Base-by-base conservation (phyloP, 2,797 vertebrate genomes). In the Poecilia wingei region DNA sequence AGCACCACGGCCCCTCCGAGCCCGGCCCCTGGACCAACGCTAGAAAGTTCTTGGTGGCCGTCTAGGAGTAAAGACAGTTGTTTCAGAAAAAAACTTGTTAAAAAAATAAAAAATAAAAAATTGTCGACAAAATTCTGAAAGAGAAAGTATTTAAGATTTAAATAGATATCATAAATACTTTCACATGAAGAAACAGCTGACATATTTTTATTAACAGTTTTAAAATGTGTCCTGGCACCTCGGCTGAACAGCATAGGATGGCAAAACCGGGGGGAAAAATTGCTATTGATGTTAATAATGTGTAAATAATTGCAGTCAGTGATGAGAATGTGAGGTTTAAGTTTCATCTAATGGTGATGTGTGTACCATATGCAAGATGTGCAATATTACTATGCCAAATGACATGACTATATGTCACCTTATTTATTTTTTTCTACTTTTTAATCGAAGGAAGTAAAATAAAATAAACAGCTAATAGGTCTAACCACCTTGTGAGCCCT, bases 41-140 rank as follows among this genome's bases (percentile, higher is more conserved):
- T 95, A 0, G 88, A 81, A 9, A 96, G 94, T 14, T 98, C 96
- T 33, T 97, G 97, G 75, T 85, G 84, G 45, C 74, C 79, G 73
- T 95, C 93, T 94, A n/a, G 10, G 28, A 16, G 5, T 33, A 31
- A 68, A 64, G 0, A 77, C 6, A 59, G 64, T 13, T 25, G 14
- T 14, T 25, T 69, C 18, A 12, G 18, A 51, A 49, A 66, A 78
- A 7, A 75, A 25, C 14, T 4, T 47, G 14, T 14, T 3, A 2
- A 70, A n/a, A 49, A 25, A 31, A 28, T 3, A 2, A 70, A n/a
- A 49, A 25, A 31, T 20, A 46, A 36, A 61, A 33, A 43, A 9
- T 6, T 1, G 1, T 45, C 13, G 20, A 36, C n/a, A 46, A 66
- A 14, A 61, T 16, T 39, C n/a, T n/a, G 1, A 25, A 41, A 6